These are phyloP conservation scores for Patiria miniata DNA, from an alignment of 35 echinoderm and acorn worm genomes.

Conservation along the genomic window DNA sequence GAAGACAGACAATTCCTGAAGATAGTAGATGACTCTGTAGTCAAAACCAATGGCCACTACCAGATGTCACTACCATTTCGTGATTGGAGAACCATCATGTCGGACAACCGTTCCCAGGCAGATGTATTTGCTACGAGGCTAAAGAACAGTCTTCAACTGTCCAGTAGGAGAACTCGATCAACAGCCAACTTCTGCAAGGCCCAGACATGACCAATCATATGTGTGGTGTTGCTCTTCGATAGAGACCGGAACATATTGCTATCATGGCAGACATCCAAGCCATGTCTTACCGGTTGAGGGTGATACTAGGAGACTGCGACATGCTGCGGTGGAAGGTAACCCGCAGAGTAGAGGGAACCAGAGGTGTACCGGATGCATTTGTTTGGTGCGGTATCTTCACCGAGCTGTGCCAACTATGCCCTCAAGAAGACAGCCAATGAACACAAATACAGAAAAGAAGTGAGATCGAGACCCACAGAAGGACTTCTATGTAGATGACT, in stretches of 20 bases:
- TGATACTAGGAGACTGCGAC: conserved; percentile 28
- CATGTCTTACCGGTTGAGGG: conserved; percentile 50
- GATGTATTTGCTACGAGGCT: background rate
- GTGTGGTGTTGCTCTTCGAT: conserved; percentile 34
- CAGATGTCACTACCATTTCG: background rate
- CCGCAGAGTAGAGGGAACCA: conserved; percentile 26
- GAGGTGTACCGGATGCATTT: conserved; percentile 72
- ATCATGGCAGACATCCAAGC: conserved; percentile 39
- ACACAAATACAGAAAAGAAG: conserved; percentile 20
- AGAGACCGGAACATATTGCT: conserved; percentile 32
- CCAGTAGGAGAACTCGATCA: conserved; percentile 35
- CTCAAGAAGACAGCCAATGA: conserved; percentile 56
- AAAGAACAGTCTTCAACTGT: conserved; percentile 57
- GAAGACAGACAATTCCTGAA: background rate
- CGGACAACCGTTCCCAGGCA: background rate
- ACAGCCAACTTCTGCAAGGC: conserved; percentile 41
- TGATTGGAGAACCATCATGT: background rate
- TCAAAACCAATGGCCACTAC: background rate
- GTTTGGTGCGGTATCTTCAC: conserved; percentile 70
- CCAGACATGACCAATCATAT: conserved; percentile 56
- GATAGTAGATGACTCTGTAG: background rate
- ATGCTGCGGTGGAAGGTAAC: conserved; percentile 38
- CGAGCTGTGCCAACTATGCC: conserved; percentile 43
- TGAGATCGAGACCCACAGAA: background rate
- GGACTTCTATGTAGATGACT: conserved; percentile 76